Conservation (phyloP, 64 coral and sea anemone species). For the Stichodactyla mertensii region DNA sequence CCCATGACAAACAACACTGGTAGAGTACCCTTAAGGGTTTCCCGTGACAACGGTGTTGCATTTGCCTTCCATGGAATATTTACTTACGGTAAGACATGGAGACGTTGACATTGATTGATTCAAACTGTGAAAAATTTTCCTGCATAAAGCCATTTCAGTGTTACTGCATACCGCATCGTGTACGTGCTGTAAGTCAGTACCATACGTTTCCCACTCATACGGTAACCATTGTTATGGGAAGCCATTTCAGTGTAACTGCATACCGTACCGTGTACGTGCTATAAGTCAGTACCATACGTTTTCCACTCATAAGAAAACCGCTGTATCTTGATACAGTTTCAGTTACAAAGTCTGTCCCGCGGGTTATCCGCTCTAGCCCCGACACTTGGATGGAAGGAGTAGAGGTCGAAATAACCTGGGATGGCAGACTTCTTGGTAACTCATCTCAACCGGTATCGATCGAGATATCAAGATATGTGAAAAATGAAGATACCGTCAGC, state of each 20-base stretch:
- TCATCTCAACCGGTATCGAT: constrained; percentile 27
- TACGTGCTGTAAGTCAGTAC: too few species aligned
- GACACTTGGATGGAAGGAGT: constrained; percentile 28
- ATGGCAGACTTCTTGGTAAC: not conserved
- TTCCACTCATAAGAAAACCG: too few species aligned
- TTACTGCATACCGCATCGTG: too few species aligned
- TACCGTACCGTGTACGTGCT: too few species aligned
- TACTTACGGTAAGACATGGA: constrained; percentile 17
- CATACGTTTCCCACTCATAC: too few species aligned
- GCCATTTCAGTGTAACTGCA: too few species aligned
- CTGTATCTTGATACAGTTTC: constrained; percentile 6
- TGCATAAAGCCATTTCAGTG: too few species aligned
- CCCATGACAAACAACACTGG: constrained; percentile 22
- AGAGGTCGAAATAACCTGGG: constrained; percentile 38
- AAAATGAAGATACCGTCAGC: not conserved
- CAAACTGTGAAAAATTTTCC: too few species aligned
- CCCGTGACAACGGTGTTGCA: constrained; percentile 17
- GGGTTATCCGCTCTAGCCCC: not conserved
- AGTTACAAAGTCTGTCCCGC: constrained; percentile 20
- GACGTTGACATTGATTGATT: too few species aligned
- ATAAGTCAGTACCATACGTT: too few species aligned
- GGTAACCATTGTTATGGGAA: too few species aligned
- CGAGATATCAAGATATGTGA: constrained; percentile 38
- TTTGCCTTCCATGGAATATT: constrained; percentile 27
- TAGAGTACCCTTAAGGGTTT: constrained; percentile 27